Evolutionary conservation across 2,113 vertebrate species (phyloP), one percentile per base, ranked within the genome.

Genomic region (Myrmecophaga tridactyla): DNA sequence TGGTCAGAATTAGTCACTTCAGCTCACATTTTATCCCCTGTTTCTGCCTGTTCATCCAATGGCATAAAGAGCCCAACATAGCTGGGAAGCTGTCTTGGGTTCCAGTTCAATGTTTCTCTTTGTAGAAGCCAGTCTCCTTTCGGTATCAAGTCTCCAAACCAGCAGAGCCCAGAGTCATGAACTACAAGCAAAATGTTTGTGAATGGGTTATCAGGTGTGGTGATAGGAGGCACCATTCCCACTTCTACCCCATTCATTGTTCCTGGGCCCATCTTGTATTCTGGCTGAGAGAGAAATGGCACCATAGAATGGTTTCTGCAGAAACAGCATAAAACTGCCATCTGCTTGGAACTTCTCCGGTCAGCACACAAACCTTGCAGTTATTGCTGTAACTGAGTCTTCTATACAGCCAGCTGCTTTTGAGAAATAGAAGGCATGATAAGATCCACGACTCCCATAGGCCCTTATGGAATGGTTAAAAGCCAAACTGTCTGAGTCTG

Each of bases 401-500:
- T 51, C 90, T 12, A 7, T 4, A 46, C 72, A 41, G 29, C 27
- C 75, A 48, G 23, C 23, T 72, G 23, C 69, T 76, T 76, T 51
- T 43, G 48, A 73, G 72, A 27, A 34, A 13, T 4, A 31, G 8
- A 23, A 7, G 3, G 4, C 17, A 0, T 9, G 36, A 1, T 34
- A 29, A 92, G 72, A 70, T 21, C 69, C 29, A 1, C 4, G 60
- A 76, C 43, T 53, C 62, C 41, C 25, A 0, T 4, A 31, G 43
- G 56, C 43, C 70, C 56, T 43, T 10, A 1, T 21, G 20, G 9
- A 6, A 6, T 15, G 7, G 27, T 9, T 43, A 53, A 75, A 31
- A 89, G 25, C 53, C 65, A 67, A 29, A 86, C 36, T 41, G n/a
- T n/a, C n/a, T n/a, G 58, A 9, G 27, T 69, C 56, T 46, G 67